Evolutionary conservation across 2,888 invertebrate genomes (phyloP), one percentile per base, ranked within the genome.

Genomic region (Apamea sordens): DNA sequence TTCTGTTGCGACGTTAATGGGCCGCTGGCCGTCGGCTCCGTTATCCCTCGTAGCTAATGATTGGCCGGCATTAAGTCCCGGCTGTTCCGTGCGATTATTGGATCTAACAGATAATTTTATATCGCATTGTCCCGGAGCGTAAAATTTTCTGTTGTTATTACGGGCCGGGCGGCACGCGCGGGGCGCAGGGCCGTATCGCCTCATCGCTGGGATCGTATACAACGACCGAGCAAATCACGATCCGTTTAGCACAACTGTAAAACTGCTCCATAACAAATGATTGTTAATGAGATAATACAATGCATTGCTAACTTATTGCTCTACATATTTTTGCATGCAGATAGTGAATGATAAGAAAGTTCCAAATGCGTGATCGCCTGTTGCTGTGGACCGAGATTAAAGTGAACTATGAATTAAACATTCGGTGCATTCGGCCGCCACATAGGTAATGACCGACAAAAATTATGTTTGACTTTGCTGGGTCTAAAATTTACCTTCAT

Each of bases 71-170:
- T 97, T 96, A 97, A 95, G 95, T 95, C 95, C 93, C 93, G 95
- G 92, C 96, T 94, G 96, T 96, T 95, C 95, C 94, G 94, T 96
- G 96, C 96, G 96, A 97, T 97, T 96, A 97, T 96, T 97, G 97
- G 97, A 96, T 96, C 97, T 96, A 96, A 96, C 96, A 96, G 97
- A 96, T 97, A 96, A 97, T 97, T 97, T 96, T 96, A 96, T 96
- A 96, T 96, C 95, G 96, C 95, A 97, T 96, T 97, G 97, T 97
- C 97, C 97, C 92, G 96, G 95, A 97, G 97, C 96, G 96, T 96
- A 96, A 96, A 95, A 96, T 96, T 95, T 95, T 94, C 96, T 95
- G 96, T 96, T 95, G 96, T 96, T 96, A 96, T 95, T 95, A 95
- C 95, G 93, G 94, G 89, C 90, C 89, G 90, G 89, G 82, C 90